Conservation (phyloP, 1,140 invertebrate genomes). For the Triops cancriformis region DNA sequence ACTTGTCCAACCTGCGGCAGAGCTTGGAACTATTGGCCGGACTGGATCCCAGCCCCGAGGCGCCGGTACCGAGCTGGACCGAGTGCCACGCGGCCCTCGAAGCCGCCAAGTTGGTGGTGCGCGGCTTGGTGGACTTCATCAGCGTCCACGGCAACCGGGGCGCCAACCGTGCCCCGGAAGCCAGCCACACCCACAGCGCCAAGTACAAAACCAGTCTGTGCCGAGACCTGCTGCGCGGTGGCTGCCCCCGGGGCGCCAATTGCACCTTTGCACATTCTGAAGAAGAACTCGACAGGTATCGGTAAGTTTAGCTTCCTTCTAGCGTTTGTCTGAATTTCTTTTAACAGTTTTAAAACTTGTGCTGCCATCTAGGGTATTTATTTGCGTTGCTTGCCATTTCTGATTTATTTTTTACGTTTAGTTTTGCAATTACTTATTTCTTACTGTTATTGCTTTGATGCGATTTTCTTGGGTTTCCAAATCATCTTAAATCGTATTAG, state of each 20-base stretch:
- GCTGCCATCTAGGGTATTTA: no score
- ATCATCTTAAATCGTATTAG: no score
- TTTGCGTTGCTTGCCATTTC: no score
- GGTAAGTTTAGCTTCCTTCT: conserved; percentile 27
- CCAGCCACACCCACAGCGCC: conserved; percentile 51
- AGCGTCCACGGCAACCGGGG: conserved; percentile 55
- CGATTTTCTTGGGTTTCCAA: no score
- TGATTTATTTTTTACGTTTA: no score
- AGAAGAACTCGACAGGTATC: conserved; percentile 75
- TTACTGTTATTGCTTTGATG: no score
- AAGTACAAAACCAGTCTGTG: conserved; percentile 91
- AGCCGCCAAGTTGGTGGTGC: conserved; percentile 69
- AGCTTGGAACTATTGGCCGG: conserved; percentile 76
- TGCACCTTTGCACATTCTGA: conserved; percentile 90
- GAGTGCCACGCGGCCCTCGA: conserved; percentile 67
- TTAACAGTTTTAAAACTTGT: no score
- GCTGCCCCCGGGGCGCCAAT: conserved; percentile 71
- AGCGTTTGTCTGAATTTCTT: no score
- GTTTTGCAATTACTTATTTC: no score
- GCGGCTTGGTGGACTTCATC: conserved; percentile 75
- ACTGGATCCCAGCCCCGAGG: conserved; percentile 64
- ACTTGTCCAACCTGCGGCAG: conserved; percentile 58
- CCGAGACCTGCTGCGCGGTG: conserved; percentile 65
- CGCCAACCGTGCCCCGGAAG: conserved; percentile 34
- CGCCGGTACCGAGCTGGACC: conserved; percentile 57